phyloP scores from a whole-genome alignment of 2,113 vertebrate genomes.

The Spheniscus mendiculus region DNA sequence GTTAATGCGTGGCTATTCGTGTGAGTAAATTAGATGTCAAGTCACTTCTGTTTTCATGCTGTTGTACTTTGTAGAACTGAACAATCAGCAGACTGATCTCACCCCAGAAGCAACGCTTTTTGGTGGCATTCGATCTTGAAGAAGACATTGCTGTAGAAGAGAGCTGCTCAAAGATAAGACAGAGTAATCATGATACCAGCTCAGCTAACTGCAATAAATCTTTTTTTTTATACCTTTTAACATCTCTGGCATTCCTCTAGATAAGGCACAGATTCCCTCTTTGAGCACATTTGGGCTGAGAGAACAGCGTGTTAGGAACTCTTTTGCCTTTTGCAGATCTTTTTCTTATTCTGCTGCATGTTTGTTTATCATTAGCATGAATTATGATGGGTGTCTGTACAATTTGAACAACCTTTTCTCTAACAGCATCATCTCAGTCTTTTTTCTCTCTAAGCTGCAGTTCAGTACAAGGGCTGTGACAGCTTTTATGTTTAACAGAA shows the following conservation, averaged over 20 bases:
- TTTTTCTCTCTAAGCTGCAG: constrained; percentile 54
- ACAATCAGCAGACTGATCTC: neutral
- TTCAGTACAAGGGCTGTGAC: constrained; percentile 57
- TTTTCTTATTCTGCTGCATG: neutral
- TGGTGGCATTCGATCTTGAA: neutral
- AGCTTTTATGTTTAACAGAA: constrained; percentile 71
- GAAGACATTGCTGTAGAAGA: neutral
- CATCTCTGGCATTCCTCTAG: neutral
- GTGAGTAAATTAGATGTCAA: neutral
- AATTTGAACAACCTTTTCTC: constrained; percentile 50
- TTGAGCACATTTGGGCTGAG: neutral
- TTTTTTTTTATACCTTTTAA: neutral
- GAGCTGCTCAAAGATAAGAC: constrained; percentile 6
- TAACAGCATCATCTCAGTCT: constrained; percentile 15
- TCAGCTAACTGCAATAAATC: neutral
- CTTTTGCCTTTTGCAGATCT: neutral
- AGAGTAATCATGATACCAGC: neutral
- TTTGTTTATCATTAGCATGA: constrained; percentile 55
- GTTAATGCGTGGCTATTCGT: neutral
- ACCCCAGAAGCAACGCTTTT: neutral
- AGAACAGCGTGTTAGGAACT: neutral
- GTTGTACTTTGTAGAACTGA: neutral
- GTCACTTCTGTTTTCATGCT: neutral
- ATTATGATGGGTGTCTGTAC: constrained; percentile 39
- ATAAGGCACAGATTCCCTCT: neutral